Conservation (phyloP, 1,140 invertebrate species). For the Bursaphelenchus mucronatus region DNA sequence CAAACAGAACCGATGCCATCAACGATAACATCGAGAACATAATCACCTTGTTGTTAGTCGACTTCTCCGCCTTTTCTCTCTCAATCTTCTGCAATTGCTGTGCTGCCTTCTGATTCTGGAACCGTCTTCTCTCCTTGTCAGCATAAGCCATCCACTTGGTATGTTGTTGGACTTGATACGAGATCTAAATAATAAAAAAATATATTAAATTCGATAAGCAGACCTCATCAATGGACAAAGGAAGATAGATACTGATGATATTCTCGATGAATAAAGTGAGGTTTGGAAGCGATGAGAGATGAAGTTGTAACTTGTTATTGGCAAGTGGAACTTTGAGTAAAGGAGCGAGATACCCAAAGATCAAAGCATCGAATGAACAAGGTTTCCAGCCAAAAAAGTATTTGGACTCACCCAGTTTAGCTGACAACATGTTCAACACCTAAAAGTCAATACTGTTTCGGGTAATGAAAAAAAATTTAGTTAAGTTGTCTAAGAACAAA, state of each 20-base stretch:
- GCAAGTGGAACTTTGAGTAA: conserved; percentile 77
- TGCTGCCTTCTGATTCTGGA: no score
- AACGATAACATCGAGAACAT: no score
- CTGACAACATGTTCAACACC: conserved; percentile 72
- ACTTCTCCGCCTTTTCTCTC: no score
- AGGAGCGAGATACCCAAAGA: conserved; percentile 83
- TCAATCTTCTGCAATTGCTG: no score
- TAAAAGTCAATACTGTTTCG: conserved; percentile 30
- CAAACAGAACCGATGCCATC: no score
- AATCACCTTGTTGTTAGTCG: no score
- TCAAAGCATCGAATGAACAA: conserved; percentile 77
- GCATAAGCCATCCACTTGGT: no score
- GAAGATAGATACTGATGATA: conserved; percentile 48
- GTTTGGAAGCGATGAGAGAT: conserved; percentile 75
- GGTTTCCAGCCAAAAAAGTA: conserved; percentile 78
- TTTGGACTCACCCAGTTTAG: conserved; percentile 73
- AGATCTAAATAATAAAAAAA: no score
- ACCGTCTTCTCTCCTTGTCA: no score
- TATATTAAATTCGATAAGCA: no score
- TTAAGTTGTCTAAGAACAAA: no score
- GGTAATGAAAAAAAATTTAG: background rate
- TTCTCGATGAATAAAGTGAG: conserved; percentile 70
- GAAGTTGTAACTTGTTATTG: conserved; percentile 72
- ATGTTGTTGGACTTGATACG: no score
- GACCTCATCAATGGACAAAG: conserved; percentile 33